These are phyloP conservation scores for Ichneumoninae sp. DNA, from an alignment of 2,888 invertebrate species.

Conservation along the genomic window DNA sequence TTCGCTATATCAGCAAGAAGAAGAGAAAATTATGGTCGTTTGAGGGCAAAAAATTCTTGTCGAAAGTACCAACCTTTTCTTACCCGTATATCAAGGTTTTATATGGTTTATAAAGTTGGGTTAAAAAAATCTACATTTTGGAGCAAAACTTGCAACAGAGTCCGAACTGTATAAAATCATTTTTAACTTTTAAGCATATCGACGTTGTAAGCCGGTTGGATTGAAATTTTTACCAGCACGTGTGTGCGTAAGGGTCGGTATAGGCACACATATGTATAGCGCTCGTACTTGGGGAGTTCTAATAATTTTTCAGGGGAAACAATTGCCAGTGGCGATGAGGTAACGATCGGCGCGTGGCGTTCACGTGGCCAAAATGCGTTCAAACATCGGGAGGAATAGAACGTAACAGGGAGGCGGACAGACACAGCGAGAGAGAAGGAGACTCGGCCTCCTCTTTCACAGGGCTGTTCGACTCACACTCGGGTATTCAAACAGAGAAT, in stretches of 20 bases:
- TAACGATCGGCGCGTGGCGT: conserved; percentile 81
- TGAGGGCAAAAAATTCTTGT: no score
- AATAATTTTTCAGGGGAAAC: conserved; percentile 78
- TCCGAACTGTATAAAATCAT: no score
- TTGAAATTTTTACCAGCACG: neutral
- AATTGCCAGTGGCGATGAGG: conserved; percentile 77
- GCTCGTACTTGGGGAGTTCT: conserved; percentile 19
- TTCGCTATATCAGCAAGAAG: neutral
- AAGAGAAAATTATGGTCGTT: neutral
- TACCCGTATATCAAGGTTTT: no score
- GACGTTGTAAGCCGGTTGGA: no score
- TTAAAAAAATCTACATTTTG: no score
- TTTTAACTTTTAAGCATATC: no score
- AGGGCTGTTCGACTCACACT: conserved; percentile 33
- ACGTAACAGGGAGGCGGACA: conserved; percentile 13
- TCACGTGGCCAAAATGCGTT: conserved; percentile 79
- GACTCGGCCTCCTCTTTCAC: conserved; percentile 20
- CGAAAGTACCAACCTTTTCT: no score
- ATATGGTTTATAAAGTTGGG: no score
- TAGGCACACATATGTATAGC: conserved; percentile 13
- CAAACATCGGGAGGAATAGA: conserved; percentile 71
- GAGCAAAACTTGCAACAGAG: no score
- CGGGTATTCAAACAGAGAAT: conserved; percentile 72
- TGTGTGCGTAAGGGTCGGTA: neutral
- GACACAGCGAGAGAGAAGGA: conserved; percentile 21